Percentiles rank a stretch among this genome's conserved stretches.
Evolutionary conservation across 2,888 invertebrate species (phyloP).

Genomic region (Philereme vetulata): DNA sequence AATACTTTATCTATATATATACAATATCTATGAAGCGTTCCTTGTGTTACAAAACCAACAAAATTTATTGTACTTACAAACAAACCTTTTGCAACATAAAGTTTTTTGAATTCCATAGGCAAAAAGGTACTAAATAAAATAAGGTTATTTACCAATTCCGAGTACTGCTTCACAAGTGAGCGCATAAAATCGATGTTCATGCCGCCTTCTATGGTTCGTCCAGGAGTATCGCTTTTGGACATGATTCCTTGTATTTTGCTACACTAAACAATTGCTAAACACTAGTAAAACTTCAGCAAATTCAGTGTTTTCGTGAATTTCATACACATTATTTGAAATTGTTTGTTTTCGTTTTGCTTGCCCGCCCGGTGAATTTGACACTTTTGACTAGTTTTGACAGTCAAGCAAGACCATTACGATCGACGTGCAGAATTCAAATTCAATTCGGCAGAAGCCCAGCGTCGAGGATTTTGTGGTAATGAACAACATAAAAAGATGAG

Average conservation of each 20-base stretch:
- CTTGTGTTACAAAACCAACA: no score
- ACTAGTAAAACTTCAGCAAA: neutral
- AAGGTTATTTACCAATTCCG: conserved; percentile 66
- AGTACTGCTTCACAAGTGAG: conserved; percentile 78
- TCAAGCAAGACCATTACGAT: no score
- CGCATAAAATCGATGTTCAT: conserved; percentile 76
- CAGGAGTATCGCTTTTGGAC: conserved; percentile 66
- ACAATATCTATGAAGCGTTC: no score
- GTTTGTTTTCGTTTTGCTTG: neutral
- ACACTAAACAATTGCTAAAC: neutral
- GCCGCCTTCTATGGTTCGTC: conserved; percentile 54
- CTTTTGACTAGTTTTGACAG: neutral
- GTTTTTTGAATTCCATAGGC: no score
- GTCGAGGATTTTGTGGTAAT: no score
- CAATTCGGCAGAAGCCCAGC: no score
- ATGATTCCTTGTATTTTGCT: conserved; percentile 20
- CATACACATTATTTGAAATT: neutral
- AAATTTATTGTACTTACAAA: no score
- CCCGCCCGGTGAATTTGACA: neutral
- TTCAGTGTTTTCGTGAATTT: neutral
- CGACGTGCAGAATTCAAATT: no score
- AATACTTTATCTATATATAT: no score
- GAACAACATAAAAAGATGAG: no score
- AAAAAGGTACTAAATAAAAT: no score
- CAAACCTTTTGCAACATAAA: no score